Percentiles rank a stretch among this genome's conserved stretches.
Evolutionary conservation across 2,113 vertebrate species (phyloP).

Genomic region (Poecilia latipinna): DNA sequence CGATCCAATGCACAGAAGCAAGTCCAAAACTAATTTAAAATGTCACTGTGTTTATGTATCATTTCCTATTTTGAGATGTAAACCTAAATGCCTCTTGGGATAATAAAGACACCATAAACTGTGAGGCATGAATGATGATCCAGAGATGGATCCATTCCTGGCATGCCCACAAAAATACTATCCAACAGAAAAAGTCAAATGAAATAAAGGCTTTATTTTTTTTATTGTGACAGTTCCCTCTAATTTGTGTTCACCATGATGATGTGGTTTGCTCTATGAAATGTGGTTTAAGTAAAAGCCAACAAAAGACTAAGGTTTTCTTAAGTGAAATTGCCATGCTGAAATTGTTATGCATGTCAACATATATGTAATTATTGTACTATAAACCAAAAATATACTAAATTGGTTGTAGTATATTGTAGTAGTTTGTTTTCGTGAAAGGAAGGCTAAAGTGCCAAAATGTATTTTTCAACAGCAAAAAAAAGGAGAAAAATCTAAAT

Average conservation of each 20-base stretch:
- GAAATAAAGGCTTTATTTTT: not conserved
- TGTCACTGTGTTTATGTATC: too few relatives aligned
- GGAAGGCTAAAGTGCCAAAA: not conserved
- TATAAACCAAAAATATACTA: slow-evolving; percentile 7
- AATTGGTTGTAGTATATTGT: not conserved
- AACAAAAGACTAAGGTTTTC: not conserved
- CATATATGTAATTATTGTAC: slow-evolving; percentile 7
- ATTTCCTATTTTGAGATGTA: too few relatives aligned
- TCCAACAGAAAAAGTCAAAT: not conserved
- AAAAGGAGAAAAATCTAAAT: not conserved
- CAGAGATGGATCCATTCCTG: not conserved
- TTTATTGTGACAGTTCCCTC: not conserved
- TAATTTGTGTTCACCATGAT: slow-evolving; percentile 27
- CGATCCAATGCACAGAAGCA: not conserved
- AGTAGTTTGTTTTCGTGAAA: too few relatives aligned
- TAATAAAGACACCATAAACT: too few relatives aligned
- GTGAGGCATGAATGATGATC: too few relatives aligned
- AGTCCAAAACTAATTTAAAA: not conserved
- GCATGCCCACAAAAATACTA: not conserved
- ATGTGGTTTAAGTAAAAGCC: slow-evolving; percentile 14
- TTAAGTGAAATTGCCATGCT: not conserved
- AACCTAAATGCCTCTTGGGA: too few relatives aligned
- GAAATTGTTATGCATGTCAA: not conserved
- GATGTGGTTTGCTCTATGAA: not conserved
- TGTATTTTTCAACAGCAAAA: not conserved